Percentiles rank a stretch among this genome's conserved stretches.
Conservation (phyloP, 2,797 vertebrate species). For the Crenuchus spilurus region DNA sequence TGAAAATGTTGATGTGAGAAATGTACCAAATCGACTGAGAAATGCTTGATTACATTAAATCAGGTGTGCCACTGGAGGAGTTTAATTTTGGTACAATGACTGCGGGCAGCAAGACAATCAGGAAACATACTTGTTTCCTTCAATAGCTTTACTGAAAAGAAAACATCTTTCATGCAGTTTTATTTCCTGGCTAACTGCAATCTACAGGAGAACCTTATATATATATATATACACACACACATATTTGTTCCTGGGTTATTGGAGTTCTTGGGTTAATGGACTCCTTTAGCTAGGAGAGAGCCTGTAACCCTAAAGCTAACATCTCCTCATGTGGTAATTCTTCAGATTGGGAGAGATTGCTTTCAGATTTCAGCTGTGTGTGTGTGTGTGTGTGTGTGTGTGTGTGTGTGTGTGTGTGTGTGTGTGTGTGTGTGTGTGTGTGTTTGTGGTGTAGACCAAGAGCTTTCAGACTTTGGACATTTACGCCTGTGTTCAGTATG, state of each 20-base stretch:
- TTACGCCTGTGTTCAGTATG: neutral
- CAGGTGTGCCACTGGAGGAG: too few species aligned
- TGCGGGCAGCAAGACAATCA: too few species aligned
- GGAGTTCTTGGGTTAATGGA: slow-evolving; percentile 6
- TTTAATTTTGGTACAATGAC: too few species aligned
- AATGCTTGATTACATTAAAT: too few species aligned
- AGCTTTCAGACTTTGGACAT: neutral
- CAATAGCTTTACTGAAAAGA: too few species aligned
- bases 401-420: neutral
- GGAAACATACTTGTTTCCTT: neutral
- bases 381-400: neutral
- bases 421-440: neutral
- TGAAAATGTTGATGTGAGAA: too few species aligned
- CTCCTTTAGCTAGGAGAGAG: neutral
- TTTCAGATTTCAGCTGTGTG: neutral
- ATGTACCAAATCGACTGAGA: too few species aligned
- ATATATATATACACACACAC: too few species aligned
- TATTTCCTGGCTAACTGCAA: neutral
- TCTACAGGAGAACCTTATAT: neutral
- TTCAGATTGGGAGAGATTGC: neutral
- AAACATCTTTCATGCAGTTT: too few species aligned
- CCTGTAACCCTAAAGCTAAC: neutral
- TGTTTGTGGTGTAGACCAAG: neutral
- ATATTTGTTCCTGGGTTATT: neutral
- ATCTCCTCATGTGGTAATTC: neutral